Conservation (phyloP, 2,797 vertebrate genomes). For the Leptatherina wallacei region DNA sequence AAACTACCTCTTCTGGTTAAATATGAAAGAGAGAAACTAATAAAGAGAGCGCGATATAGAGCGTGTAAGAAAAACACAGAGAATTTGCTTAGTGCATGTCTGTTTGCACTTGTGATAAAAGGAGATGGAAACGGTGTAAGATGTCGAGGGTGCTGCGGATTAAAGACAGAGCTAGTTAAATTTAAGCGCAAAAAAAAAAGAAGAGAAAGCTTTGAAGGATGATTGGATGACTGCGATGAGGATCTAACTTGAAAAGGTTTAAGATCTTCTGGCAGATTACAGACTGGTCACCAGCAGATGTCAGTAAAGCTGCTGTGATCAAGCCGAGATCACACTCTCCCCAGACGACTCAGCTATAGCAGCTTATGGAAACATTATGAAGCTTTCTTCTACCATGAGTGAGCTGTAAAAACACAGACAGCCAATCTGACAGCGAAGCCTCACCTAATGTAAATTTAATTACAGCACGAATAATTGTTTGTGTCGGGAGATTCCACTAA, state of each 20-base stretch:
- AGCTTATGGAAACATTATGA: slow-evolving; percentile 51
- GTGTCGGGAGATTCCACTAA: slow-evolving; percentile 54
- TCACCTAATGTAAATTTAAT: slow-evolving; percentile 53
- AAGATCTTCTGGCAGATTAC: slow-evolving; percentile 60
- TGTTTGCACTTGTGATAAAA: slow-evolving; percentile 60
- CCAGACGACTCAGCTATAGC: slow-evolving; percentile 41
- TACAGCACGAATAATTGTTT: slow-evolving; percentile 57
- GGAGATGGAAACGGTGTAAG: slow-evolving; percentile 46
- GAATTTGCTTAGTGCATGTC: slow-evolving; percentile 48
- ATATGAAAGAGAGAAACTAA: slow-evolving; percentile 48
- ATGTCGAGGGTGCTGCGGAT: slow-evolving; percentile 61
- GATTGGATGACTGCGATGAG: slow-evolving; percentile 59
- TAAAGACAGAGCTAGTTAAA: slow-evolving; percentile 58
- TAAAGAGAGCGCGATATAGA: slow-evolving; percentile 26
- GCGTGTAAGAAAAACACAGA: slow-evolving; percentile 43
- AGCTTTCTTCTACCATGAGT: slow-evolving; percentile 45
- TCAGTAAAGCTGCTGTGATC: slow-evolving; percentile 71
- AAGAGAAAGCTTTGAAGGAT: slow-evolving; percentile 38
- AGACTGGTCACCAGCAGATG: slow-evolving; percentile 70
- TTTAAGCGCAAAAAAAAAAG: slow-evolving; percentile 8
- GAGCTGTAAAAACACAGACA: slow-evolving; percentile 22
- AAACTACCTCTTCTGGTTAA: slow-evolving; percentile 51
- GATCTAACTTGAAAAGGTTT: slow-evolving; percentile 57
- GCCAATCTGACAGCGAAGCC: slow-evolving; percentile 40
- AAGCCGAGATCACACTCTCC: slow-evolving; percentile 55